Evolutionary conservation across 2,888 invertebrate genomes (phyloP), one percentile per base, ranked within the genome.

Genomic region (Pollenia labialis): DNA sequence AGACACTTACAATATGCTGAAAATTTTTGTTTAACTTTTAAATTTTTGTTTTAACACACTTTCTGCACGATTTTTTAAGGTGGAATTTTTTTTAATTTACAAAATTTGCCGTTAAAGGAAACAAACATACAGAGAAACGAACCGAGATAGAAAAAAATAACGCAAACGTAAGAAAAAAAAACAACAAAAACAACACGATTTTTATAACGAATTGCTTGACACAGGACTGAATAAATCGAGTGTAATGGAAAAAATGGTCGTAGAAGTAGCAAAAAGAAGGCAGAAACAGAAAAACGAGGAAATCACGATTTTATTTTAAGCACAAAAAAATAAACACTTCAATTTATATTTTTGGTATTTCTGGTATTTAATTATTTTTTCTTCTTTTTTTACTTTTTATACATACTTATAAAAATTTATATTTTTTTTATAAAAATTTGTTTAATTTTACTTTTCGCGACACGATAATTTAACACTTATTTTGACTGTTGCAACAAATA

Each of bases 291-390:
- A 71, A 69, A 60, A 81, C 74, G 76, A 80, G 75, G 79, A 80
- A 87, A 86, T 58, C 74, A 86, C 69, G 83, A 79, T 76, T 76
- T 77, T 72, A 23, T 56, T 75, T 79, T 74, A 23, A 66, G 64
- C 40, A 60, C 60, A 42, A 50, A 84, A 77, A 54, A 58, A 18
- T 50, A 69, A 52, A 75, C 66, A 74, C 66, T 74, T 52, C 10
- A 58, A 58, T 10, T 56, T 10, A 56, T 69, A 42, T 50, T 46
- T 56, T 18, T 23, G 2, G n/a, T 74, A 60, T 48, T 77, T 56
- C 56, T 77, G 66, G 32, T 7, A 58, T 44, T 32, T 72, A 23
- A 40, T 40, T 18, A 56, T 56, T 23, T 23, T 23, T 71, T 14
- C 18, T 18, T 54, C n/a, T 23, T 11, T n/a, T 23, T 54, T 56